Base-by-base conservation (phyloP, 2,888 invertebrate species). In the Crepidodera aurea region DNA sequence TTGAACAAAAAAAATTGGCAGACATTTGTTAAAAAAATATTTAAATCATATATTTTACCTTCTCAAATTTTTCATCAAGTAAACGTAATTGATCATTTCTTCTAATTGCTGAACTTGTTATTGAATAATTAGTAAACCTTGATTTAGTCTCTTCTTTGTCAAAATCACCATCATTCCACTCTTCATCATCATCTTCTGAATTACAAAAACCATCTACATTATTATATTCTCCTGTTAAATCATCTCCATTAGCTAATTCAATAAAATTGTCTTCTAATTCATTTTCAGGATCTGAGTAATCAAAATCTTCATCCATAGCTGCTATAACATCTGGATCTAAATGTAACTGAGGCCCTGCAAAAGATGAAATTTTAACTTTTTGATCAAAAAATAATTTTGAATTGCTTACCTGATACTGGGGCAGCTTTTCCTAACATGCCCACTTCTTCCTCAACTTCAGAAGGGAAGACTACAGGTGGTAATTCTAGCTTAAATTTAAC, bases 291-390 rank as follows among this genome's bases (percentile, higher is more conserved):
- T 94, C 87, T 1, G 90, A 88, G 75, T 85, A 94, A 77, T 96
- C 88, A 78, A 94, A 96, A 80, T 96, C 96, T 65, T 95, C 95
- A 77, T 97, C 97, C 80, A 98, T 83, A 0, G 94, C 96, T 3
- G 94, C 96, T 0, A 96, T 89, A 27, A 98, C 85, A 74, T 98
- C 98, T 0, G 96, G 94, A 79, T 98, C 98, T 81, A 94, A 83
- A 77, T 96, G 87, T 39, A 91, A 81, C 53, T 88, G 85, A 1
- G 85, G 84, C 0, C 88, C 79, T 77, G 60, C 15, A 69, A 69
- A 22, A 22, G 22, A 8, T 46, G 16, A 25, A 7, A 50, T 7
- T 51, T 3, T 6, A 7, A 12, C 12, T 5, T n/a, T 16, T 6
- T 10, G n/a, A 18, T n/a, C 13, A 18, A 40, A 7, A 4, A 5